Evolutionary conservation across 1,140 invertebrate genomes (phyloP).

Genomic region (Halictus rubicundus): DNA sequence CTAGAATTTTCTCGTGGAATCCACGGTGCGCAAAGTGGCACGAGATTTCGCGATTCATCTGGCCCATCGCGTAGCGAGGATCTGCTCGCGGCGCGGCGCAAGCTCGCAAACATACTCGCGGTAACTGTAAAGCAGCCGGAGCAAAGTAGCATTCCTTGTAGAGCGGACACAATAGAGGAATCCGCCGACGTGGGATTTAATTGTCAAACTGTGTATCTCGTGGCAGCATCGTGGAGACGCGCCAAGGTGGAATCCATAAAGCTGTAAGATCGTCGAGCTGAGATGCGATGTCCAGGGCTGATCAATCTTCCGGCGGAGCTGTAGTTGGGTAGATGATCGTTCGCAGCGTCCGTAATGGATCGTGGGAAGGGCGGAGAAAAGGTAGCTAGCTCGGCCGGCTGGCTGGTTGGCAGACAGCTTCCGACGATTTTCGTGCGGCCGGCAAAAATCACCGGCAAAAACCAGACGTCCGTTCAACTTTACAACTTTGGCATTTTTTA

Average conservation of each 20-base stretch:
- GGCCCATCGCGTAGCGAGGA: too few species aligned
- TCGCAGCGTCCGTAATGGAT: conserved; percentile 13
- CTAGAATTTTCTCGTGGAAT: too few species aligned
- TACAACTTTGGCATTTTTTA: conserved; percentile 43
- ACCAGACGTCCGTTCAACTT: conserved; percentile 30
- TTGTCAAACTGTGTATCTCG: background rate
- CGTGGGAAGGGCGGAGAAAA: conserved; percentile 25
- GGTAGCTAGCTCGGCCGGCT: background rate
- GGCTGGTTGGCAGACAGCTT: conserved; percentile 1
- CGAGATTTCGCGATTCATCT: too few species aligned
- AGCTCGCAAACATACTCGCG: background rate
- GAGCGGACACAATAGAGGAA: background rate
- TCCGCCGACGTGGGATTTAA: background rate
- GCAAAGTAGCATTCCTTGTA: background rate
- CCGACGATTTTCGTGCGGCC: conserved; percentile 32
- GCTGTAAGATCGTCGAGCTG: too few species aligned
- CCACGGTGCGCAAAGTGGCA: too few species aligned
- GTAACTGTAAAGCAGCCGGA: background rate
- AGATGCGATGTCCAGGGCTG: conserved; percentile 1
- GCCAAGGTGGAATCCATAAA: background rate
- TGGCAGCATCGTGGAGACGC: background rate
- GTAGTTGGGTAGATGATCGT: background rate
- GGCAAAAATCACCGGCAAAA: conserved; percentile 14
- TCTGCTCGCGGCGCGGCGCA: background rate
- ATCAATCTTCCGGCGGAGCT: conserved; percentile 1